Conservation (phyloP, 1,140 invertebrate genomes). For the Sycobia sp. region DNA sequence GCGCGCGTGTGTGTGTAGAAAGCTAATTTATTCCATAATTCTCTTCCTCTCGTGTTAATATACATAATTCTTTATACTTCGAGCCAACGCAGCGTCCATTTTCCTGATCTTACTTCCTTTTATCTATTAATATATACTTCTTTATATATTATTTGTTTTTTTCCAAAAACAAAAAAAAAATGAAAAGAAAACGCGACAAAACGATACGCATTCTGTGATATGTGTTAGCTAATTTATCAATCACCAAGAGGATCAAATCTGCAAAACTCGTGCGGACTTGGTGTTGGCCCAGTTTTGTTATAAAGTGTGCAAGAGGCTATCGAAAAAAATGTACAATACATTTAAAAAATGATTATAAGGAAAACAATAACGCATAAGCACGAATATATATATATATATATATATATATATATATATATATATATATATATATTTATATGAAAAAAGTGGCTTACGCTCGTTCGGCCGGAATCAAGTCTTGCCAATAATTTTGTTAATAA, state of each 20-base stretch:
- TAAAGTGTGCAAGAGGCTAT: background rate
- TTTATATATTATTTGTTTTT: no score
- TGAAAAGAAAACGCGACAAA: constrained; percentile 35
- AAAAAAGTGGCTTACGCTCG: no score
- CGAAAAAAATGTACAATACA: no score
- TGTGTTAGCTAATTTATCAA: constrained; percentile 54
- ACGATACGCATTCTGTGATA: constrained; percentile 59
- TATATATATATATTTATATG: no score
- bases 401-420: no score
- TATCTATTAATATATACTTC: background rate
- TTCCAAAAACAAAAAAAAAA: no score
- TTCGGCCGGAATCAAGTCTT: constrained; percentile 53
- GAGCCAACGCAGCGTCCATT: constrained; percentile 5
- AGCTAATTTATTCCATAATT: constrained; percentile 15
- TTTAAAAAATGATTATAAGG: no score
- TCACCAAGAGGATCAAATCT: constrained; percentile 2
- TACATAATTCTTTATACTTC: constrained; percentile 9
- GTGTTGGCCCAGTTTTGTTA: constrained; percentile 18
- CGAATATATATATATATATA: no score
- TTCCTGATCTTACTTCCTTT: constrained; percentile 22
- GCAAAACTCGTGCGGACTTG: background rate
- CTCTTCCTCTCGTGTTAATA: constrained; percentile 20
- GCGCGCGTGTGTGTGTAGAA: no score
- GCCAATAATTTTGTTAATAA: constrained; percentile 62
- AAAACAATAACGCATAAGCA: no score